A percentile compares a stretch with the other conserved stretches of the same genome.
phyloP scores from a whole-genome alignment of 2,113 vertebrate species.

The Caranx melampygus region DNA sequence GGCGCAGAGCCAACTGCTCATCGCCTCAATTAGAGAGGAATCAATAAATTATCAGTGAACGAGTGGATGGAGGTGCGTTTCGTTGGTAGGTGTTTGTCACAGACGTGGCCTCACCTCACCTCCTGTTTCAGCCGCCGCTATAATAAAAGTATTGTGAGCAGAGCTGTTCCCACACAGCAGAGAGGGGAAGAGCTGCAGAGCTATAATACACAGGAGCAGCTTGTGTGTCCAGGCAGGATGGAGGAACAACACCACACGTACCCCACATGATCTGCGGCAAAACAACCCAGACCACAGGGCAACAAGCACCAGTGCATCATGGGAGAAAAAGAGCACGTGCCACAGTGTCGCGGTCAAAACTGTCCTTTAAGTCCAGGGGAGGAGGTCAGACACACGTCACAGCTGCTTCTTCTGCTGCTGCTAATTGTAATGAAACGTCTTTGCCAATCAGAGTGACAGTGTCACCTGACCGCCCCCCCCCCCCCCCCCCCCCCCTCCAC shows the following conservation, averaged over 20 bases:
- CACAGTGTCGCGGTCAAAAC: background rate
- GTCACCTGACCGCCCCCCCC: constrained; percentile 3
- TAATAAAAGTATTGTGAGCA: background rate
- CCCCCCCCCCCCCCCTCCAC: constrained; percentile 15
- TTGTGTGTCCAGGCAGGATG: constrained; percentile 33
- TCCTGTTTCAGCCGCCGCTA: background rate
- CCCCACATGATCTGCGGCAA: constrained; percentile 6
- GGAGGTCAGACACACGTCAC: too few species aligned
- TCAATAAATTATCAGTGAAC: constrained; percentile 19
- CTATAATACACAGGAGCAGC: constrained; percentile 2
- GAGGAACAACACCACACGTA: constrained; percentile 21
- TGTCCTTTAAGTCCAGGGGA: background rate
- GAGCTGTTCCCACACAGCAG: background rate
- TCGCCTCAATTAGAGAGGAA: constrained; percentile 26
- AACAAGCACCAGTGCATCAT: constrained; percentile 1
- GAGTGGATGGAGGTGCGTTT: constrained; percentile 10
- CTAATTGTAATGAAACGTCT: background rate
- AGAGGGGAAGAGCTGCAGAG: background rate
- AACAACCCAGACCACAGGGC: constrained; percentile 11
- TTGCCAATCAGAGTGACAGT: background rate
- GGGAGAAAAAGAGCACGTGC: constrained; percentile 9
- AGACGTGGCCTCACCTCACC: constrained; percentile 8
- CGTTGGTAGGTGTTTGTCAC: constrained; percentile 4
- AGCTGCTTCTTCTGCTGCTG: background rate
- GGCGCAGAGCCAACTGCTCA: background rate